Evolutionary conservation across 2,113 vertebrate genomes (phyloP).

Genomic region (Leptobrachium ailaonicum): DNA sequence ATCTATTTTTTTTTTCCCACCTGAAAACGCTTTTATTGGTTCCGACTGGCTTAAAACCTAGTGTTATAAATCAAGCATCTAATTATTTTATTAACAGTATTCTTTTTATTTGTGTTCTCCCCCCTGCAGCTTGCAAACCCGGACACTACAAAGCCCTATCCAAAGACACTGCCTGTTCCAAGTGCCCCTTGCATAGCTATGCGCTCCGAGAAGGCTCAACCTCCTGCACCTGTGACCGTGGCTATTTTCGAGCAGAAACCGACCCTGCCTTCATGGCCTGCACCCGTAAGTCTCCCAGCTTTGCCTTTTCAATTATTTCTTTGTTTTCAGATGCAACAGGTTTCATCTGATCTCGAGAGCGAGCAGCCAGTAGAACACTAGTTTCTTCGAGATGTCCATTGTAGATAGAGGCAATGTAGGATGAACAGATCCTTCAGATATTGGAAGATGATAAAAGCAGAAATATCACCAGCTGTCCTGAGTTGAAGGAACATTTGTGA

Average conservation of each 20-base stretch:
- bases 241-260: constrained; percentile 87
- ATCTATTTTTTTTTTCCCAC: no score
- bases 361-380: background rate
- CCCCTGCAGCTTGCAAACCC: constrained; percentile 84
- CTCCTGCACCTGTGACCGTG: constrained; percentile 90
- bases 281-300: constrained; percentile 80
- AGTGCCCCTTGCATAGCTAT: constrained; percentile 94
- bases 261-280: constrained; percentile 94
- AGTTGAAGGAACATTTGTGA: constrained; percentile 17
- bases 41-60: no score
- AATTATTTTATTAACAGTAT: no score
- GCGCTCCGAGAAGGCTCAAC: constrained; percentile 91
- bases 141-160: constrained; percentile 94
- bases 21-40: no score
- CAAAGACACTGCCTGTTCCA: constrained; percentile 83
- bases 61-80: no score
- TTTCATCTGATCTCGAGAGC: background rate
- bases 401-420: background rate
- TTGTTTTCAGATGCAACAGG: background rate
- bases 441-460: background rate
- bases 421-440: background rate
- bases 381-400: no score
- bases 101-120: no score
- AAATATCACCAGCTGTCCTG: constrained; percentile 32
- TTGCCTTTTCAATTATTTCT: background rate